A percentile compares a stretch with the other conserved stretches of the same genome.
Conservation (phyloP, 53 echinoderm and acorn worm genomes). For the Temnopleurus reevesii region DNA sequence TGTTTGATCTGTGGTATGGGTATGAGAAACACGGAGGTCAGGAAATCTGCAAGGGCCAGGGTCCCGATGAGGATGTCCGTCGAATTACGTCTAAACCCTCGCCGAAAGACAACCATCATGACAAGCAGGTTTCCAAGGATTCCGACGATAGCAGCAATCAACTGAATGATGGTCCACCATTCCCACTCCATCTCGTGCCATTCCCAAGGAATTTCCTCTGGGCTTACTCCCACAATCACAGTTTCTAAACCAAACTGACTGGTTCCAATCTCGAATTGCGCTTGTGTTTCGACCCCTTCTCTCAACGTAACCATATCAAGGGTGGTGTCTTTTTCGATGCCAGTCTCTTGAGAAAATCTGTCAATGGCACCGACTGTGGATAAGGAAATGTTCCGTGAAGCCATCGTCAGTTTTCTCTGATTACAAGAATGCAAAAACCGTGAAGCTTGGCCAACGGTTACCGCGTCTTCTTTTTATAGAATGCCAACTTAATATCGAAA, state of each 20-base stretch:
- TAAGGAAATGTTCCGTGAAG: no score
- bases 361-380: no score
- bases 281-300: background rate
- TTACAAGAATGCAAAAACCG: no score
- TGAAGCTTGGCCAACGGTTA: no score
- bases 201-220: background rate
- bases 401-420: no score
- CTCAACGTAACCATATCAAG: background rate
- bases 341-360: background rate
- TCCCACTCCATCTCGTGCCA: background rate
- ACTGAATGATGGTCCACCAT: background rate
- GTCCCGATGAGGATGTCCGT: constrained; percentile 31
- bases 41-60: background rate
- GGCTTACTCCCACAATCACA: background rate
- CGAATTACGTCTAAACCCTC: background rate
- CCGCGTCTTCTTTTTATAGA: no score
- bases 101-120: background rate
- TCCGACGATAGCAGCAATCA: background rate
- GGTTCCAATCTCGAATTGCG: background rate
- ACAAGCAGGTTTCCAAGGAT: constrained; percentile 17
- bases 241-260: background rate
- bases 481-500: no score
- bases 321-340: background rate
- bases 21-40: constrained; percentile 26
- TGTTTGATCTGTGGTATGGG: constrained; percentile 4